Conservation (phyloP, 1,140 invertebrate species). For the Lucilia sericata region DNA sequence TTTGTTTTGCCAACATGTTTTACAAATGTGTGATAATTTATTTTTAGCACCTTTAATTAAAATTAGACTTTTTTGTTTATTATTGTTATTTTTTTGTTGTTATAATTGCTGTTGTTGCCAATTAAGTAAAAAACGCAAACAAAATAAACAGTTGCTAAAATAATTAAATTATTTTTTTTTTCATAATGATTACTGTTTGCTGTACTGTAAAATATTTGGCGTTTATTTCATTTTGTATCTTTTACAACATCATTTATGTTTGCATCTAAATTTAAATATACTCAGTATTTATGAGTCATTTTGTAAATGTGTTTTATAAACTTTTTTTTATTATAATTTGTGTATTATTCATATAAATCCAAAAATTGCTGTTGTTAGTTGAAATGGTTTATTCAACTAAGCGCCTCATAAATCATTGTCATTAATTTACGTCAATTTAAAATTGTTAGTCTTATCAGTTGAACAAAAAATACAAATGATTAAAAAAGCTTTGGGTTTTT, state of each 20-base stretch:
- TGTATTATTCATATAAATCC: no score
- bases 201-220: no score
- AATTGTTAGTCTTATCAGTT: neutral
- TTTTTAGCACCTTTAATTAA: conserved; percentile 43
- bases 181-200: neutral
- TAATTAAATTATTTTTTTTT: neutral
- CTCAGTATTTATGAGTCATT: no score
- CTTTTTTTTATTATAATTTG: no score
- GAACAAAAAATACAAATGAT: no score
- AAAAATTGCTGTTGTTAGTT: no score
- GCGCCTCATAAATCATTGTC: neutral
- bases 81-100: neutral
- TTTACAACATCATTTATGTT: no score
- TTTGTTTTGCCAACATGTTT: conserved; percentile 26
- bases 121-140: neutral
- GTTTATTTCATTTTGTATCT: no score
- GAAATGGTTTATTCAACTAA: no score
- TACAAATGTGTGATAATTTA: conserved; percentile 42
- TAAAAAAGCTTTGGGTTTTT: no score
- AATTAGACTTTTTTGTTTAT: conserved; percentile 26
- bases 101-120: conserved; percentile 6
- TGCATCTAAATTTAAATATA: no score
- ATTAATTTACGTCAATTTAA: neutral
- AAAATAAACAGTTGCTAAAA: conserved; percentile 1
- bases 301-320: no score